Evolutionary conservation across 2,888 invertebrate species (phyloP), one percentile per base, ranked within the genome.

Genomic region (Andrena hattorfiana): DNA sequence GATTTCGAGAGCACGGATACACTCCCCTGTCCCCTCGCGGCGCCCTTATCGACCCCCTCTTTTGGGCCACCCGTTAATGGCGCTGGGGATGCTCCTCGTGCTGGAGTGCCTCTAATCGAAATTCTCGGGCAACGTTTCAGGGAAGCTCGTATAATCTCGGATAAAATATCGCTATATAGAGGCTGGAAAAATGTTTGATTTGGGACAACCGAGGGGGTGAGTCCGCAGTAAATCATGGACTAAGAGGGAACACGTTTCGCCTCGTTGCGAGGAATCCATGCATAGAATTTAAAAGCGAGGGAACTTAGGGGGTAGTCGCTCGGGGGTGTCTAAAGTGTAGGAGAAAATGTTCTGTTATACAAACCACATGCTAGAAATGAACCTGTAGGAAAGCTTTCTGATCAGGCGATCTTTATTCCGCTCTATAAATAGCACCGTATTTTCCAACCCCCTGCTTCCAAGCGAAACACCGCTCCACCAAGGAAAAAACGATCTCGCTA

Each of bases 1-100:
- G 77, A 85, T 81, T 81, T 80, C 76, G 68, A 73, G 80, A 75
- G 60, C 75, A 60, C 69, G 60, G 83, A 79, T 76, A 78, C 64
- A 67, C 63, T 56, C 56, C 23, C 30, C 59, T 16, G n/a, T 23
- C 48, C 35, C 28, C 35, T 16, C n/a, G 56, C 48, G 26, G 4
- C 63, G 23, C 20, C 77, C 73, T 54, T 68, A 71, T 72, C 81
- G 51, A 59, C 51, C 71, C 3, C 51, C 42, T 48, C 16, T 66
- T 20, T 0, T 26, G 28, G 6, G 13, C 32, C 20, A 13, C 23
- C 64, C 28, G 16, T 80, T 68, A 68, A 78, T 68, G 63, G 67
- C 73, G 56, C 67, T 13, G 13, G 30, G 59, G 64, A 69, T 79
- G 74, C 71, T 77, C 54, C 28, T 28, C 56, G 51, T 5, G 64